Evolutionary conservation across 2,113 vertebrate species (phyloP).

Genomic region (Picathartes gymnocephalus): DNA sequence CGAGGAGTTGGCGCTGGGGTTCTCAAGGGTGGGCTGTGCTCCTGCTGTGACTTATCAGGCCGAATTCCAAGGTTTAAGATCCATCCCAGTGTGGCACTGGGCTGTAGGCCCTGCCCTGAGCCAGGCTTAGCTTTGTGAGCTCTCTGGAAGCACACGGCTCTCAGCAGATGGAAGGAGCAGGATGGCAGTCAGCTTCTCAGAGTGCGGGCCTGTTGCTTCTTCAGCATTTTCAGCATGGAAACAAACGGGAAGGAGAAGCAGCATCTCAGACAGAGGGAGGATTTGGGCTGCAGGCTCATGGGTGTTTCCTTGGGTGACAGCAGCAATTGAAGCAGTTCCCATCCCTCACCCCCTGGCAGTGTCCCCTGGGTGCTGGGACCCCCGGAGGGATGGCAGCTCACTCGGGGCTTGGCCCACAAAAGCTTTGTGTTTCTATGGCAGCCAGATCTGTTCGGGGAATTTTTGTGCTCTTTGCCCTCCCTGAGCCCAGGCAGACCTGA

Average conservation of each 20-base stretch:
- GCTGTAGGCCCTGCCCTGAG: not conserved
- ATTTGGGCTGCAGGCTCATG: not conserved
- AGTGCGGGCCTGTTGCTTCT: fast-evolving
- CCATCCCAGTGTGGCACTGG: not conserved
- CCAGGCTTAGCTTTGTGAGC: not conserved
- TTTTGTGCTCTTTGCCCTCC: not conserved
- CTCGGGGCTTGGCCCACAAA: not conserved
- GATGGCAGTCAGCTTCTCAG: not conserved
- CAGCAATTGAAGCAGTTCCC: not conserved
- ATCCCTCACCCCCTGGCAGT: not conserved
- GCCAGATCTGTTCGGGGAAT: not conserved
- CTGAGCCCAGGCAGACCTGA: not conserved
- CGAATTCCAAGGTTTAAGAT: not conserved
- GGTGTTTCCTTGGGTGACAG: not conserved
- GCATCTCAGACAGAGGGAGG: not conserved
- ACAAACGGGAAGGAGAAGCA: not conserved
- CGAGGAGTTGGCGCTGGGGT: not conserved
- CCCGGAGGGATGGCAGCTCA: not conserved
- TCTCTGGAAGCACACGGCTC: not conserved
- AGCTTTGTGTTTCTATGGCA: not conserved
- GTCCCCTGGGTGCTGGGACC: not conserved
- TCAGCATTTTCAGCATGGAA: not conserved
- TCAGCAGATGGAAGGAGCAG: not conserved
- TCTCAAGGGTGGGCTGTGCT: not conserved
- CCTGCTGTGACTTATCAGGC: not conserved